Conservation (phyloP, 1,140 invertebrate species). For the Drosophila sp. region DNA sequence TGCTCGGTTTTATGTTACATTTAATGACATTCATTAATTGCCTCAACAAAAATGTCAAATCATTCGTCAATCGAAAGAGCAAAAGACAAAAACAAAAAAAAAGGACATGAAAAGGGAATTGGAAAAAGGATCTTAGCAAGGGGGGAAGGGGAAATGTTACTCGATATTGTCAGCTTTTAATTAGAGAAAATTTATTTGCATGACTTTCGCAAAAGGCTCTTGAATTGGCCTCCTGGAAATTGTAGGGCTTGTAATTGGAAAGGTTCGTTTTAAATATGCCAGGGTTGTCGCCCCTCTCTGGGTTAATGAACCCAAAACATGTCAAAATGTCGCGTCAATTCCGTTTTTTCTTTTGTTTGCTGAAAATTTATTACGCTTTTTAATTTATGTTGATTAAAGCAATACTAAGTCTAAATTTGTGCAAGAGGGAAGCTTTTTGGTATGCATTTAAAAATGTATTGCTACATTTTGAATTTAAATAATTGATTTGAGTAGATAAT, state of each 20-base stretch:
- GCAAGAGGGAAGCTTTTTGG: too few species aligned
- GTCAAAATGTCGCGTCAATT: conserved; percentile 42
- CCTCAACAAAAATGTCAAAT: conserved; percentile 54
- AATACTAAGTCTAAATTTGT: too few species aligned
- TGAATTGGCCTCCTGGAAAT: conserved; percentile 27
- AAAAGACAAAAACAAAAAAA: conserved; percentile 15
- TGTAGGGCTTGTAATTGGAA: conserved; percentile 47
- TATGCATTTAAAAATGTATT: too few species aligned
- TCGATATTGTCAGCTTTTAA: conserved; percentile 63
- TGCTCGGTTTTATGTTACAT: conserved; percentile 55
- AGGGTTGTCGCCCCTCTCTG: conserved; percentile 1
- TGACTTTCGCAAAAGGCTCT: conserved; percentile 52
- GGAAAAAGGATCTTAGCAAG: background rate
- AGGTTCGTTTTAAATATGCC: conserved; percentile 19
- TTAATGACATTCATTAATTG: conserved; percentile 67
- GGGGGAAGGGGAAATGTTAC: conserved; percentile 22
- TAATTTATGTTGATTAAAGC: conserved; percentile 50
- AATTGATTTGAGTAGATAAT: too few species aligned
- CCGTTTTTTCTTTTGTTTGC: conserved; percentile 11
- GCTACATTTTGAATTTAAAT: too few species aligned
- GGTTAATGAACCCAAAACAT: conserved; percentile 57
- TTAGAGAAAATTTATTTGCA: conserved; percentile 63
- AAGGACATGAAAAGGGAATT: background rate
- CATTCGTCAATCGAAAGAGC: conserved; percentile 53
- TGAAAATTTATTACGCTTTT: conserved; percentile 34